Conservation (phyloP, 2,797 vertebrate genomes). For the Cephalopachus bancanus region DNA sequence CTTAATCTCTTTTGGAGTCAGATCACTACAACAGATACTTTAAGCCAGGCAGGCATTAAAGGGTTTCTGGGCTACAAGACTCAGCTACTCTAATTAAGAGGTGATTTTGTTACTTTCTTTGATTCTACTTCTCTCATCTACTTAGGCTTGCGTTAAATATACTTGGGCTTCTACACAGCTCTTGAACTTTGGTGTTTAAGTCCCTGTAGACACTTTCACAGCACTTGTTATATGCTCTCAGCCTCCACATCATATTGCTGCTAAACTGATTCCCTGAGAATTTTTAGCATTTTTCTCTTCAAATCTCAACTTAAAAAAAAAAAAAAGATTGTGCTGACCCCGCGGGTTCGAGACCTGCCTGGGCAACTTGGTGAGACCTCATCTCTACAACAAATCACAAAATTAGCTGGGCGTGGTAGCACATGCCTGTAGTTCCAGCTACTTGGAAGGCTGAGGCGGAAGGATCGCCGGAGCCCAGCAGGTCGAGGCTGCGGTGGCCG, state of each 20-base stretch:
- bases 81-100: not conserved
- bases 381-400: too few species aligned
- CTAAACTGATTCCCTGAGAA: not conserved
- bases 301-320: not conserved
- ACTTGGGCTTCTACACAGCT: not conserved
- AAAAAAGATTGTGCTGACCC: not conserved
- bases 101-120: slow-evolving; percentile 8
- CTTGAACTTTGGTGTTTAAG: not conserved
- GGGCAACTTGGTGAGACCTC: too few species aligned
- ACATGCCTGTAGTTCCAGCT: too few species aligned
- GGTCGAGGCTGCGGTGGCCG: too few species aligned
- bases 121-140: not conserved
- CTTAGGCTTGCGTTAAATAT: not conserved
- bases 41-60: not conserved
- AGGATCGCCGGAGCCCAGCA: too few species aligned
- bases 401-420: too few species aligned
- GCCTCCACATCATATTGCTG: not conserved
- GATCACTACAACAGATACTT: not conserved
- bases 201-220: not conserved
- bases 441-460: too few species aligned
- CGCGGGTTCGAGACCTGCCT: too few species aligned
- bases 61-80: not conserved
- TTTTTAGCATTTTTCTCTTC: not conserved
- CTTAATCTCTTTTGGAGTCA: not conserved
- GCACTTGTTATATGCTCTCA: not conserved